Evolutionary conservation across 1,140 invertebrate species (phyloP).

Genomic region (Gryon sp.): DNA sequence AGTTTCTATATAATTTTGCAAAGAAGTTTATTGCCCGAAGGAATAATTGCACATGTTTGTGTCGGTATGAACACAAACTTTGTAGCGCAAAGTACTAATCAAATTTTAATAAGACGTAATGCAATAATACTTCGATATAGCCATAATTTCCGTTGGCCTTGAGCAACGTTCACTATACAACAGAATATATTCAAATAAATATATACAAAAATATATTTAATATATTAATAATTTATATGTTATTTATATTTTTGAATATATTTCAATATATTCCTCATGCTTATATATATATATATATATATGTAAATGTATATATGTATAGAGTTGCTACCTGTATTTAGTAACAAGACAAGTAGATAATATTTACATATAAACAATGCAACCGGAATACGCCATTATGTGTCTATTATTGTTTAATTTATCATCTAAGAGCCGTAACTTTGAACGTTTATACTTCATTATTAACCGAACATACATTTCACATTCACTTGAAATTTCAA

Average conservation of each 20-base stretch:
- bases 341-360: conserved; percentile 1
- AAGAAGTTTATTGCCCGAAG: conserved; percentile 8
- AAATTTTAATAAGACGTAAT: conserved; percentile 37
- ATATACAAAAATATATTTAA: too few species aligned
- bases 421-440: not conserved
- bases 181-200: too few species aligned
- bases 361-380: conserved; percentile 19
- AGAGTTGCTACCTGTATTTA: conserved; percentile 14
- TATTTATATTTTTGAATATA: too few species aligned
- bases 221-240: too few species aligned
- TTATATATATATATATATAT: too few species aligned
- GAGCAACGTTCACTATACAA: conserved; percentile 12
- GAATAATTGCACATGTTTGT: conserved; percentile 20
- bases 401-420: not conserved
- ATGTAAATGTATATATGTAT: too few species aligned
- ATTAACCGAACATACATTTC: too few species aligned
- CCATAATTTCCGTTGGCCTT: conserved; percentile 9
- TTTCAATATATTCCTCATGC: too few species aligned
- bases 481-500: too few species aligned
- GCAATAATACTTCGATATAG: conserved; percentile 20
- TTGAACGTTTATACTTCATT: not conserved
- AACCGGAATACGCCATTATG: conserved; percentile 1
- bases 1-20: conserved; percentile 8
- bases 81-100: conserved; percentile 10
- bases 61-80: conserved; percentile 15